Conservation (phyloP, 2,797 vertebrate species). For the Dendrocincla fuliginosa region DNA sequence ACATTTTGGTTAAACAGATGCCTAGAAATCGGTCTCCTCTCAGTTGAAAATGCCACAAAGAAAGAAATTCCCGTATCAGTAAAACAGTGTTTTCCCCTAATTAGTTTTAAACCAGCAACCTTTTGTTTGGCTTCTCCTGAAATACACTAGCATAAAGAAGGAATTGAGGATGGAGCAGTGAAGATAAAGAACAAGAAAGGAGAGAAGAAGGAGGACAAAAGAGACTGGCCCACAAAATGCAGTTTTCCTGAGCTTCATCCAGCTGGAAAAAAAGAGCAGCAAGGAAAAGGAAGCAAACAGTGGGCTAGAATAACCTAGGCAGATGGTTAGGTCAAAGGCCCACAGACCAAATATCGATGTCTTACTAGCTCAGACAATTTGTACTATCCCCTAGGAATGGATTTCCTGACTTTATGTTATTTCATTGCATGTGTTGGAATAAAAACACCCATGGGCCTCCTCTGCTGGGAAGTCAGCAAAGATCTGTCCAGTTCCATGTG, state of each 20-base stretch:
- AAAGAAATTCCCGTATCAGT: neutral
- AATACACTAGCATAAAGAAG: neutral
- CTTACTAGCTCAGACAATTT: constrained; percentile 37
- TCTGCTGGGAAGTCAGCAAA: constrained; percentile 42
- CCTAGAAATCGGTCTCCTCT: neutral
- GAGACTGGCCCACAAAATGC: neutral
- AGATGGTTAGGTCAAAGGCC: constrained; percentile 28
- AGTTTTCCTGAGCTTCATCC: neutral
- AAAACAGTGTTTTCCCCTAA: neutral
- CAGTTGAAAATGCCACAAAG: neutral
- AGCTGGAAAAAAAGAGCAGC: neutral
- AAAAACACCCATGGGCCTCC: constrained; percentile 48
- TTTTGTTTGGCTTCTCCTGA: neutral
- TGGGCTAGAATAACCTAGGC: neutral
- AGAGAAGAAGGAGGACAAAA: neutral
- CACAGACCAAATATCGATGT: neutral
- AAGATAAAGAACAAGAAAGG: neutral
- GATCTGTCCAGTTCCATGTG: constrained; percentile 35
- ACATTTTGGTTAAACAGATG: neutral
- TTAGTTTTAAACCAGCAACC: neutral
- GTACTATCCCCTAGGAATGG: neutral
- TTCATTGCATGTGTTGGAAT: constrained; percentile 30
- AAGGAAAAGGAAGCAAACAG: neutral
- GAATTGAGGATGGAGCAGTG: neutral
- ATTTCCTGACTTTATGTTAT: constrained; percentile 45